Conservation (phyloP, 2,113 vertebrate genomes). For the Tiliqua scincoides region DNA sequence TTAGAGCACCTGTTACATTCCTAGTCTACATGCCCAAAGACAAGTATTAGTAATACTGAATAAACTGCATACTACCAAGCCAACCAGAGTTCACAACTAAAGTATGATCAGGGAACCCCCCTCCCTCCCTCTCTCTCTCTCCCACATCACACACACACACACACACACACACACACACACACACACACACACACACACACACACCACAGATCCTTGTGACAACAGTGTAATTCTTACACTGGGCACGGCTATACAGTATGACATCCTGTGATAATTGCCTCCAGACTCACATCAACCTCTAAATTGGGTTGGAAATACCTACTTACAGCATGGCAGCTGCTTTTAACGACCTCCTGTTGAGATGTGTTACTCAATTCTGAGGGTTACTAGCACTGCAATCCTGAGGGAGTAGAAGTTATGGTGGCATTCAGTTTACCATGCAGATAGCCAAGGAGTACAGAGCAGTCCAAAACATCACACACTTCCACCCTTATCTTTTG, state of each 20-base stretch:
- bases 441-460: neutral
- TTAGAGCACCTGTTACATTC: conserved; percentile 76
- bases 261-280: neutral
- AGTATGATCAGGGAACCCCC: conserved; percentile 52
- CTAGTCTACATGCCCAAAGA: conserved; percentile 58
- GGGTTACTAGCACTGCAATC: neutral
- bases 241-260: neutral
- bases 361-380: neutral
- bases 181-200: too few relatives aligned
- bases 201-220: too few relatives aligned
- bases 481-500: too few relatives aligned
- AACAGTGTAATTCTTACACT: neutral
- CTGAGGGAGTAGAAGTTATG: neutral
- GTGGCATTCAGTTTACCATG: neutral
- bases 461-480: neutral
- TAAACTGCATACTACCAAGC: conserved; percentile 62
- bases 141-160: too few relatives aligned
- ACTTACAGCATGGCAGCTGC: neutral
- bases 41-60: conserved; percentile 74
- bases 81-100: conserved; percentile 55
- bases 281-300: neutral
- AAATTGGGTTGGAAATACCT: neutral
- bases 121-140: too few relatives aligned
- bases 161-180: too few relatives aligned
- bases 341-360: neutral